Conservation (phyloP, 2,888 invertebrate genomes). For the Yponomeuta plumbellus region DNA sequence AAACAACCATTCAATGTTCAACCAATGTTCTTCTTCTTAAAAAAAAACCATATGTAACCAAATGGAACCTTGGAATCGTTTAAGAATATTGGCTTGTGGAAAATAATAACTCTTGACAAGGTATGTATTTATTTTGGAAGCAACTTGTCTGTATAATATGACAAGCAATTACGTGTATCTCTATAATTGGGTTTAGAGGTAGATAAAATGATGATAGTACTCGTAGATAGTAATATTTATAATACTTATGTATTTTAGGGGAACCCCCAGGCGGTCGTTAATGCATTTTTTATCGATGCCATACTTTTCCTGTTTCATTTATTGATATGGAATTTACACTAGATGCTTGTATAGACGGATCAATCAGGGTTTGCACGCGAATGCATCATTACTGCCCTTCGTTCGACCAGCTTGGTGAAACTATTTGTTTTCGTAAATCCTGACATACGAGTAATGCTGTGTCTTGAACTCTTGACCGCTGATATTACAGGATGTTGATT, state of each 20-base stretch:
- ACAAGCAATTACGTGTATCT: no score
- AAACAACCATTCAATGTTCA: no score
- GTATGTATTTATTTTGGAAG: no score
- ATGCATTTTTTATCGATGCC: background rate
- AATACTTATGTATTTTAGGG: background rate
- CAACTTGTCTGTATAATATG: no score
- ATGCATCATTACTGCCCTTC: background rate
- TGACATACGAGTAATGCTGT: background rate
- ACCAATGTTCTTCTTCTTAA: no score
- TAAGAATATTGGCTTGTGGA: no score
- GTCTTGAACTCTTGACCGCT: background rate
- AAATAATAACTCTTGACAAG: no score
- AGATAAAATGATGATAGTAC: no score
- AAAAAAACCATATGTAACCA: no score
- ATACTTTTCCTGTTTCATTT: background rate
- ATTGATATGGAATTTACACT: background rate
- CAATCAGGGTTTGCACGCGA: background rate
- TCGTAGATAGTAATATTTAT: no score
- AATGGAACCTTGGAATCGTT: no score
- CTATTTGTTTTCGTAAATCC: background rate
- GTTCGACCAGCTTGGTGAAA: background rate
- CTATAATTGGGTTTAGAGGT: no score
- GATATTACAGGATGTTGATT: background rate
- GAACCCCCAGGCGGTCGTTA: background rate
- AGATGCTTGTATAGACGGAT: background rate